Evolutionary conservation across 2,888 invertebrate species (phyloP).

Genomic region (Psylliodes chrysocephalus): DNA sequence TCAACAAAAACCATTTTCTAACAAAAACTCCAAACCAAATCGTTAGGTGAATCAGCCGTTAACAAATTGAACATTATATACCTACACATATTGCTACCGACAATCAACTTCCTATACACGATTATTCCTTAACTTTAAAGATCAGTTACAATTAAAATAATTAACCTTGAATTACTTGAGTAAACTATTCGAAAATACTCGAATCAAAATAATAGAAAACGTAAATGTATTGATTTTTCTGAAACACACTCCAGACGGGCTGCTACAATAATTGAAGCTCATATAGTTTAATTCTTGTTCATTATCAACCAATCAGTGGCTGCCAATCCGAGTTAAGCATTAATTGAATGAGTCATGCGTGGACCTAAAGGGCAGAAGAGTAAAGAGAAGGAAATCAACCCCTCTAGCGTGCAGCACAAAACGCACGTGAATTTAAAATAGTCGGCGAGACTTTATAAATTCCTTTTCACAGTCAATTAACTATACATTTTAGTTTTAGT

Average conservation of each 20-base stretch:
- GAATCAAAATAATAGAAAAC: too few species aligned
- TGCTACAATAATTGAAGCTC: conserved; percentile 47
- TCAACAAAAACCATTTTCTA: too few species aligned
- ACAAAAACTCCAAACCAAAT: too few species aligned
- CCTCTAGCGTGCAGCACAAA: conserved; percentile 11
- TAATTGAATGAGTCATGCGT: conserved; percentile 57
- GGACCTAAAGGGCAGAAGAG: conserved; percentile 16
- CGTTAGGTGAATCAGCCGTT: too few species aligned
- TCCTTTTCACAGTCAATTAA: conserved; percentile 10
- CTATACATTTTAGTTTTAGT: neutral
- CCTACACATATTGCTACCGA: too few species aligned
- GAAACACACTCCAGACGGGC: conserved; percentile 17
- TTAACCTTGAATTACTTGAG: too few species aligned
- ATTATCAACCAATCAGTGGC: conserved; percentile 56
- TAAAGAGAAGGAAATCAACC: conserved; percentile 11
- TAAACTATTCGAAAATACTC: too few species aligned
- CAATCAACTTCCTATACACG: too few species aligned
- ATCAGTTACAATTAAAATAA: too few species aligned
- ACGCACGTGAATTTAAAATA: conserved; percentile 14
- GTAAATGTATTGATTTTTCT: too few species aligned
- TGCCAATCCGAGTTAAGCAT: conserved; percentile 49
- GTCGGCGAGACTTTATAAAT: conserved; percentile 2
- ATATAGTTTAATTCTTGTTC: conserved; percentile 50
- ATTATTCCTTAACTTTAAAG: too few species aligned
- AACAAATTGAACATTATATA: too few species aligned